Conservation (phyloP, 1,140 invertebrate genomes). For the Drosophila rhopaloa region DNA sequence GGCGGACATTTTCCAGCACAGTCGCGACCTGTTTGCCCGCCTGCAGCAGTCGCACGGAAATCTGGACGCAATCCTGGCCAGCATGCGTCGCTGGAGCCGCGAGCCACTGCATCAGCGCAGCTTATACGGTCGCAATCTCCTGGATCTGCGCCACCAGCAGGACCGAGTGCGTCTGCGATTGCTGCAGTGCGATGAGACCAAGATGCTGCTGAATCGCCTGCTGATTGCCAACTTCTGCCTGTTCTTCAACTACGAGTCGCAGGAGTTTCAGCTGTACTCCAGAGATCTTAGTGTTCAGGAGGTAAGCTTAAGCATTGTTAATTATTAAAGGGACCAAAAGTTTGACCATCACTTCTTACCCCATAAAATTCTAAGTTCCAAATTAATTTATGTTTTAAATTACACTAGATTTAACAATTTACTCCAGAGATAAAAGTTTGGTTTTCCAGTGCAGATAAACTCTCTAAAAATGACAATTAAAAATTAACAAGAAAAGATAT, state of each 20-base stretch:
- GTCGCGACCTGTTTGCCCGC: slow-evolving; percentile 85
- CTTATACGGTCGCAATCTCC: slow-evolving; percentile 86
- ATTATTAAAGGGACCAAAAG: background rate
- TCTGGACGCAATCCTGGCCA: slow-evolving; percentile 75
- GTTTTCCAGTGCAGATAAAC: too few relatives aligned
- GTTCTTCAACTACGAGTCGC: slow-evolving; percentile 85
- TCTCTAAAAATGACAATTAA: too few relatives aligned
- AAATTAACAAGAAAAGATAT: too few relatives aligned
- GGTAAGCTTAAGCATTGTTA: slow-evolving; percentile 26
- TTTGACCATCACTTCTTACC: too few relatives aligned
- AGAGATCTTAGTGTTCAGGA: slow-evolving; percentile 70
- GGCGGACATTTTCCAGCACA: slow-evolving; percentile 62
- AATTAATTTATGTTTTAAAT: too few relatives aligned
- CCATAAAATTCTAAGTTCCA: too few relatives aligned
- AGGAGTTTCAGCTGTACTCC: slow-evolving; percentile 69
- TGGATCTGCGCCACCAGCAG: slow-evolving; percentile 86
- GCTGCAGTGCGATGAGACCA: slow-evolving; percentile 85
- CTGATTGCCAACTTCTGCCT: slow-evolving; percentile 87
- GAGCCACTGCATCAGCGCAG: slow-evolving; percentile 87
- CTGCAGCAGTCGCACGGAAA: slow-evolving; percentile 87
- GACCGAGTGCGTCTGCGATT: slow-evolving; percentile 82
- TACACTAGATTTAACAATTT: too few relatives aligned
- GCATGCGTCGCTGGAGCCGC: slow-evolving; percentile 87
- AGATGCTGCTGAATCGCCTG: slow-evolving; percentile 86
- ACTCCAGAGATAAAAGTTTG: too few relatives aligned